Evolutionary conservation across 2,888 invertebrate genomes (phyloP).

Genomic region (Teleogryllus oceanicus): DNA sequence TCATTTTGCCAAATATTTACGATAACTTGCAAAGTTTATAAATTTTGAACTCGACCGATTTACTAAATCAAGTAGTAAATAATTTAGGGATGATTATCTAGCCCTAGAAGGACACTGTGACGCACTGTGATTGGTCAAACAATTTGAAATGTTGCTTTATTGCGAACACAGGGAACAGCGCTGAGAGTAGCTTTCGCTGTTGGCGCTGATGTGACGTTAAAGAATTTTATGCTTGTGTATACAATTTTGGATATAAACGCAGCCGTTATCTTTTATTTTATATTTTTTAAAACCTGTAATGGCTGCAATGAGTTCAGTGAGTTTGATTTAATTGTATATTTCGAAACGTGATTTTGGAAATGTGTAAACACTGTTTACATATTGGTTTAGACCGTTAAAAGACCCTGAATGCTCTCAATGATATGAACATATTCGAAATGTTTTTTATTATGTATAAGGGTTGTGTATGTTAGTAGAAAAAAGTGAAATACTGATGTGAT

Average conservation of each 20-base stretch:
- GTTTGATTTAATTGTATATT: constrained; percentile 23
- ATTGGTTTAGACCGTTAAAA: too few relatives aligned
- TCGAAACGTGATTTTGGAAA: background rate
- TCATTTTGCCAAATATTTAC: too few relatives aligned
- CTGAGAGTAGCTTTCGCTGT: constrained; percentile 11
- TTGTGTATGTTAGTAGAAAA: too few relatives aligned
- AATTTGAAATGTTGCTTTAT: constrained; percentile 34
- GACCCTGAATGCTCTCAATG: too few relatives aligned
- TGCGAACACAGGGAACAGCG: constrained; percentile 21
- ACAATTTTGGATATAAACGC: constrained; percentile 18
- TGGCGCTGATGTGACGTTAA: constrained; percentile 38
- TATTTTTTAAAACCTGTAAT: constrained; percentile 25
- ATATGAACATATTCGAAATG: too few relatives aligned
- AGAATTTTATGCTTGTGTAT: constrained; percentile 34
- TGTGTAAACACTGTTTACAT: constrained; percentile 26
- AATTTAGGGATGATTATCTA: too few relatives aligned
- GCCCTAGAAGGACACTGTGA: too few relatives aligned
- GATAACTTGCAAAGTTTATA: too few relatives aligned
- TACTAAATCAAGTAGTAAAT: too few relatives aligned
- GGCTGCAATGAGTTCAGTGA: constrained; percentile 38
- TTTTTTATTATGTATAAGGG: too few relatives aligned
- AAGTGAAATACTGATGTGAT: too few relatives aligned
- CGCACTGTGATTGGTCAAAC: constrained; percentile 23
- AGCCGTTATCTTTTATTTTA: constrained; percentile 18
- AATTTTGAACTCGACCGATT: too few relatives aligned